phyloP scores from a whole-genome alignment of 2,113 vertebrate genomes.

The Nothobranchius furzeri region DNA sequence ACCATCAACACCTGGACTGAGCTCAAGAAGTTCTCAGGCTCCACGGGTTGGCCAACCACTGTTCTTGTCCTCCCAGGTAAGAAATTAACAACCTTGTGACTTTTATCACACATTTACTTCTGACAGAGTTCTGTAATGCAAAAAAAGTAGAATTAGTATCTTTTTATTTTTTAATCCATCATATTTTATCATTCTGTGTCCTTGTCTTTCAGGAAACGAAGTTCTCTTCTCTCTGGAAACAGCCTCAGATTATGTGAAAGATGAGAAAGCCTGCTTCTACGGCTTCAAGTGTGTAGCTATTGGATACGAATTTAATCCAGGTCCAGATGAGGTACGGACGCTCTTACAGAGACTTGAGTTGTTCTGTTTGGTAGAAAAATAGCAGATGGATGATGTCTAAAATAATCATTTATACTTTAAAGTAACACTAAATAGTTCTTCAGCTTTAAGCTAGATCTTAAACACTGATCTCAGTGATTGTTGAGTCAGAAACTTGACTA shows the following conservation, averaged over 20 bases:
- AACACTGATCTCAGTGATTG: too few species aligned
- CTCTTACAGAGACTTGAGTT: background rate
- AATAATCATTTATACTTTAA: too few species aligned
- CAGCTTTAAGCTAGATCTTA: too few species aligned
- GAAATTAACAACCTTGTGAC: background rate
- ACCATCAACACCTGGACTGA: conserved; percentile 97
- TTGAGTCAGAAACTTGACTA: too few species aligned
- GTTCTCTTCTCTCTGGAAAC: conserved; percentile 97
- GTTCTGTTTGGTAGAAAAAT: background rate
- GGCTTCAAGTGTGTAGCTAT: conserved; percentile 97
- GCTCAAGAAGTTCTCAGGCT: conserved; percentile 95
- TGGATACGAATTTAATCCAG: conserved; percentile 97
- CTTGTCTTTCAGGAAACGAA: conserved; percentile 87
- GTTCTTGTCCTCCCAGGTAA: conserved; percentile 94
- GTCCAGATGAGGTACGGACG: conserved; percentile 89
- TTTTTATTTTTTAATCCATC: background rate
- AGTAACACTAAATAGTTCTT: too few species aligned
- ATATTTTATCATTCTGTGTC: conserved; percentile 7
- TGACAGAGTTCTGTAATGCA: too few species aligned
- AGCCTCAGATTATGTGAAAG: conserved; percentile 98
- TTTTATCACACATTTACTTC: background rate
- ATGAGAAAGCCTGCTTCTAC: conserved; percentile 96
- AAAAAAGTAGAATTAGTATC: too few species aligned
- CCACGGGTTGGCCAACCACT: conserved; percentile 92
- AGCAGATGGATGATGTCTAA: too few species aligned